Conservation (phyloP, 2,888 invertebrate genomes). For the Octonoba sinensis region DNA sequence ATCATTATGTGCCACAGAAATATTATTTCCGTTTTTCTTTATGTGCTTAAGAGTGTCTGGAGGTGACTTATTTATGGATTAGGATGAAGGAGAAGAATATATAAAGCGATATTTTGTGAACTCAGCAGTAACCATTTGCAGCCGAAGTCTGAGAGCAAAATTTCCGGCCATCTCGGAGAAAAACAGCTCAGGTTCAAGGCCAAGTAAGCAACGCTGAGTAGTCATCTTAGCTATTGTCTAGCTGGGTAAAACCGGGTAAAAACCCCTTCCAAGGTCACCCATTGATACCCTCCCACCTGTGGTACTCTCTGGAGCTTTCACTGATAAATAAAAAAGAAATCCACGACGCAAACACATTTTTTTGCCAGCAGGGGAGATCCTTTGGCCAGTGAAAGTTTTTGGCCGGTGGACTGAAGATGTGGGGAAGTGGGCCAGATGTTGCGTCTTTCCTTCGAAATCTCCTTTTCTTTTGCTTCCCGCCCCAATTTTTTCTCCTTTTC, state of each 20-base stretch:
- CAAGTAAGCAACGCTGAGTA: neutral
- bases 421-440: slow-evolving; percentile 58
- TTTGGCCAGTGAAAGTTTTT: slow-evolving; percentile 50
- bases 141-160: too few species aligned
- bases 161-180: neutral
- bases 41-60: too few species aligned
- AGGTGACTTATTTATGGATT: too few species aligned
- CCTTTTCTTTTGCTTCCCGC: slow-evolving; percentile 13
- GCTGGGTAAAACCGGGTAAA: slow-evolving; percentile 10
- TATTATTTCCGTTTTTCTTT: too few species aligned
- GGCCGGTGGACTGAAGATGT: slow-evolving; percentile 18
- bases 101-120: too few species aligned
- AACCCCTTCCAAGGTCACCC: slow-evolving; percentile 39
- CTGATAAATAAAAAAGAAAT: slow-evolving; percentile 23
- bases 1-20: too few species aligned
- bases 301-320: slow-evolving; percentile 27
- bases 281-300: slow-evolving; percentile 52
- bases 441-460: neutral
- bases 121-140: too few species aligned
- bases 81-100: too few species aligned
- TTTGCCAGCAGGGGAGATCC: slow-evolving; percentile 12
- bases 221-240: slow-evolving; percentile 18
- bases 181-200: slow-evolving; percentile 34
- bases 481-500: too few species aligned
- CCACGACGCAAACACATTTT: neutral